Evolutionary conservation across 2,888 invertebrate genomes (phyloP).

Genomic region (Agrenia bidenticulata): DNA sequence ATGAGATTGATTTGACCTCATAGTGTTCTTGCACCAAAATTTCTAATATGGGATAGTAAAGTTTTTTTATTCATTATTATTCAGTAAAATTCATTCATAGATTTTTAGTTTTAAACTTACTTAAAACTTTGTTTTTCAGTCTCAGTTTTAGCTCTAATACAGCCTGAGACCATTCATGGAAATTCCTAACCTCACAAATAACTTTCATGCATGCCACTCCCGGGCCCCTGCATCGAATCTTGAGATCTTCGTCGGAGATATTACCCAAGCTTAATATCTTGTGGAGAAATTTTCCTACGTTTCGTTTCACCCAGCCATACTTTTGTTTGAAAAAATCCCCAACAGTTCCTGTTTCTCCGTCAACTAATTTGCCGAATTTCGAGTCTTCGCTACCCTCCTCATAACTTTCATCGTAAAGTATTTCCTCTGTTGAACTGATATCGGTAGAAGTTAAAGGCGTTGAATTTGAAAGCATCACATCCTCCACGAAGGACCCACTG

Average conservation of each 20-base stretch:
- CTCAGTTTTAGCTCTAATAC: conserved; percentile 37
- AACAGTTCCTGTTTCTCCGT: no score
- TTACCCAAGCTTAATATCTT: background rate
- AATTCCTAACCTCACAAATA: conserved; percentile 22
- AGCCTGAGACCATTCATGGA: conserved; percentile 28
- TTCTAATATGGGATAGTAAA: background rate
- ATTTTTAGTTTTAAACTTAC: no score
- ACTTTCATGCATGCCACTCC: conserved; percentile 27
- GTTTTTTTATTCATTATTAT: conserved; percentile 19
- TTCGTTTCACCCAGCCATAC: background rate
- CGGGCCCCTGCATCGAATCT: background rate
- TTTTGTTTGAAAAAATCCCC: background rate
- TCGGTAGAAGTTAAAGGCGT: no score
- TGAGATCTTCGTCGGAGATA: background rate
- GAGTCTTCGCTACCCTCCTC: no score
- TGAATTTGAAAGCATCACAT: no score
- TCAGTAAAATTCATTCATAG: no score
- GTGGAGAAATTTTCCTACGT: background rate
- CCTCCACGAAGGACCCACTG: background rate
- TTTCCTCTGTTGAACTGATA: no score
- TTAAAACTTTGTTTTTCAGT: conserved; percentile 24
- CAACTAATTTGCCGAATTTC: no score
- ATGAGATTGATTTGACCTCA: conserved; percentile 22
- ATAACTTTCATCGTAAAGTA: no score
- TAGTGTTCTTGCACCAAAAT: background rate